Percentiles rank a stretch among this genome's conserved stretches.
Conservation (phyloP, 2,888 invertebrate genomes). For the Hecatera dysodea region DNA sequence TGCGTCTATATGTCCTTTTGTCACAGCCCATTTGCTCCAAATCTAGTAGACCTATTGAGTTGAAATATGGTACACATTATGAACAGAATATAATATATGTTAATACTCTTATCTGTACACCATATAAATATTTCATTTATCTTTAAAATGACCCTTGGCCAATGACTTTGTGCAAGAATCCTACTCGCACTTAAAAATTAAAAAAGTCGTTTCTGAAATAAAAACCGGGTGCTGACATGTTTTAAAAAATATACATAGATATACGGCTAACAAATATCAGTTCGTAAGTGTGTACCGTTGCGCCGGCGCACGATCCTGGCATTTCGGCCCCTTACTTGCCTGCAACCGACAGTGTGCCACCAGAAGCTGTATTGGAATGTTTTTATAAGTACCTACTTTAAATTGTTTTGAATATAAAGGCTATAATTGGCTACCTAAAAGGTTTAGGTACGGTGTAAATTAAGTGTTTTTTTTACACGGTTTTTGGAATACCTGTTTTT, state of each 20-base stretch:
- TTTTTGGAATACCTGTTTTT: neutral
- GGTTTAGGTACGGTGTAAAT: neutral
- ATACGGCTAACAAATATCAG: neutral
- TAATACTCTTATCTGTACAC: no score
- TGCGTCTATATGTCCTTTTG: no score
- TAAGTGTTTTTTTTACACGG: neutral
- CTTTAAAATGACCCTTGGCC: no score
- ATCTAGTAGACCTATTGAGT: no score
- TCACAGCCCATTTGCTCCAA: no score
- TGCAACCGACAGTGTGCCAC: constrained; percentile 47
- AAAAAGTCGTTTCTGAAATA: no score
- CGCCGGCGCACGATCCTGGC: constrained; percentile 73
- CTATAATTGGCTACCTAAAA: neutral
- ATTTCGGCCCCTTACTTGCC: constrained; percentile 70
- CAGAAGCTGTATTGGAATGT: constrained; percentile 29
- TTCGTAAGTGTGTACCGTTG: constrained; percentile 52
- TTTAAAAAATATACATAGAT: neutral
- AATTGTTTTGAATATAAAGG: constrained; percentile 11
- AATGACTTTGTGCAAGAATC: no score
- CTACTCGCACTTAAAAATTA: no score
- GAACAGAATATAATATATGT: no score
- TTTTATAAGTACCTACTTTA: constrained; percentile 8
- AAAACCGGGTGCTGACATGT: no score
- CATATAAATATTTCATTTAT: no score
- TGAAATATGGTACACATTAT: no score